Percentiles rank a stretch among this genome's conserved stretches.
Evolutionary conservation across 2,113 vertebrate species (phyloP).

Genomic region (Nothobranchius furzeri): DNA sequence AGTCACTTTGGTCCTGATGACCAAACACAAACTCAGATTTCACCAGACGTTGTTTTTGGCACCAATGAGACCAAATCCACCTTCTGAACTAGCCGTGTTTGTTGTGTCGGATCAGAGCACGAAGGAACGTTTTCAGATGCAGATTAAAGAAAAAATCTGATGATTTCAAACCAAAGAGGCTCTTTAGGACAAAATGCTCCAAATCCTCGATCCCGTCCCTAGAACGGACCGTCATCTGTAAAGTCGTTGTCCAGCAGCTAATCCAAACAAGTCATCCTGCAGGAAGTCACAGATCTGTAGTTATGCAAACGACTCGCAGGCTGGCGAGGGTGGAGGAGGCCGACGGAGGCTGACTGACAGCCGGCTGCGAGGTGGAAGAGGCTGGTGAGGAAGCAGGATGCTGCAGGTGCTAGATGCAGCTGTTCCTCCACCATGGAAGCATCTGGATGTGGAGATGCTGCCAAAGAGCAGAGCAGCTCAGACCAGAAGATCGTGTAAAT

Average conservation of each 20-base stretch:
- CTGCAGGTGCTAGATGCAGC: background rate
- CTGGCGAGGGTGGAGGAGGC: constrained; percentile 20
- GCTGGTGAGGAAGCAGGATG: background rate
- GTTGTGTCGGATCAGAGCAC: too few relatives aligned
- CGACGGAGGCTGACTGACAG: constrained; percentile 14
- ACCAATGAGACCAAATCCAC: too few relatives aligned
- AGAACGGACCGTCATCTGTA: background rate
- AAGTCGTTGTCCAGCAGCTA: background rate
- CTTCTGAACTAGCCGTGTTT: too few relatives aligned
- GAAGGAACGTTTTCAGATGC: background rate
- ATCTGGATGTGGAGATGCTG: constrained; percentile 10
- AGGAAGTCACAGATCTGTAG: constrained; percentile 22
- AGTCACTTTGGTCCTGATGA: too few relatives aligned
- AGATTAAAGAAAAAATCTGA: too few relatives aligned
- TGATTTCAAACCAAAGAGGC: constrained; percentile 4
- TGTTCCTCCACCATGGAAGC: constrained; percentile 15
- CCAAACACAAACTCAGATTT: too few relatives aligned
- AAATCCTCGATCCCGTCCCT: background rate
- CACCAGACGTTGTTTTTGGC: too few relatives aligned
- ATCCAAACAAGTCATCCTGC: constrained; percentile 23
- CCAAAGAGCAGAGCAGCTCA: too few relatives aligned
- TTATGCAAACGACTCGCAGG: constrained; percentile 39
- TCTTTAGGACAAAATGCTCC: background rate
- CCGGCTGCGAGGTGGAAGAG: constrained; percentile 18
- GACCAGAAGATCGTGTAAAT: too few relatives aligned